Percentiles rank a stretch among this genome's conserved stretches.
Evolutionary conservation across 2,888 invertebrate species (phyloP).

Genomic region (Callyntrura guangdongensis): DNA sequence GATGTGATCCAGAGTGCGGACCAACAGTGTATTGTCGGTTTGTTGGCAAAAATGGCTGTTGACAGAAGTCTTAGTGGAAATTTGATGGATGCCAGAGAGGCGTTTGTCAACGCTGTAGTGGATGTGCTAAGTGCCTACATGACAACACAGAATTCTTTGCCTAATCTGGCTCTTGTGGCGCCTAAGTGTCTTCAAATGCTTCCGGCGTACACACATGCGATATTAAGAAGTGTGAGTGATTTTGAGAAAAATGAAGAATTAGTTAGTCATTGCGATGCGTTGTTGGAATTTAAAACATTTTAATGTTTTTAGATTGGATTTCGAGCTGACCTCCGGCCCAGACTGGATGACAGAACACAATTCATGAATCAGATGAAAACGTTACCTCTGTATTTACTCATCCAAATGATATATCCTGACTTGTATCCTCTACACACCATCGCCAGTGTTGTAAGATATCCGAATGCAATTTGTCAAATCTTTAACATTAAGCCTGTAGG

Average conservation of each 20-base stretch:
- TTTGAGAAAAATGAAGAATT: not conserved
- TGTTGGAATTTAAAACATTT: not conserved
- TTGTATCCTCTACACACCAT: conserved; percentile 95
- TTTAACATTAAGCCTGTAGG: no score
- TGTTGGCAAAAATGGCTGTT: conserved; percentile 98
- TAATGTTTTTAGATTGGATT: conserved; percentile 91
- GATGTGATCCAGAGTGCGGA: conserved; percentile 97
- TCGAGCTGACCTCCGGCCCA: conserved; percentile 94
- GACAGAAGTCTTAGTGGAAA: conserved; percentile 95
- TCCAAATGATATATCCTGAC: conserved; percentile 96
- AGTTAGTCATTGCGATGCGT: no score
- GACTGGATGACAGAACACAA: conserved; percentile 96
- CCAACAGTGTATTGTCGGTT: conserved; percentile 96
- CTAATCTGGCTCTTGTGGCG: conserved; percentile 89
- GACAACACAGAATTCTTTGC: conserved; percentile 87
- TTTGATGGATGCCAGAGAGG: conserved; percentile 97
- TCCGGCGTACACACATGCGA: conserved; percentile 95
- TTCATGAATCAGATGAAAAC: conserved; percentile 98
- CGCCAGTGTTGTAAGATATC: conserved; percentile 87
- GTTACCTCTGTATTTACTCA: conserved; percentile 92
- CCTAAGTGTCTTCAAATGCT: conserved; percentile 93
- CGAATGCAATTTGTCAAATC: no score
- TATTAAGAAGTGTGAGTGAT: conserved; percentile 92
- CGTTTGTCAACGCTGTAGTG: conserved; percentile 97
- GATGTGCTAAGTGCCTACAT: conserved; percentile 94